Base-by-base conservation (phyloP, 2,888 invertebrate genomes). In the Drosophila paranaensis region DNA sequence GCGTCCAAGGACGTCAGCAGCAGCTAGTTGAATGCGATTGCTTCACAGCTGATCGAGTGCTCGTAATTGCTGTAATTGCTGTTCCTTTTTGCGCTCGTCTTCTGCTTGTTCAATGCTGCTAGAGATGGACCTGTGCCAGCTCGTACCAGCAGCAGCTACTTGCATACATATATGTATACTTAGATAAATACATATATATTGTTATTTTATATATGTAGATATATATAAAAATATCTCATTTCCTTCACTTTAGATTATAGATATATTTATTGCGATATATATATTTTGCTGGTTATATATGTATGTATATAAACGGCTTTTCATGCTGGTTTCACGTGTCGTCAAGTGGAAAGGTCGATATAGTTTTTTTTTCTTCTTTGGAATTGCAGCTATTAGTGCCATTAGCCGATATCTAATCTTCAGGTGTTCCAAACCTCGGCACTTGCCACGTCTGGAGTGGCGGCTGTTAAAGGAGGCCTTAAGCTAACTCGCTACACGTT, bases 41-140 rank as follows among this genome's bases (percentile, higher is more conserved):
- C 62, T 60, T 62, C 60, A 60, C 68, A 63, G 57, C 68, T 79
- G 74, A 74, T 74, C 79, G 48, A 57, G 20, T 39, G 56, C 57
- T 35, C 48, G 62, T 67, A 63, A 37, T 76, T 62, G 37, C 9
- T 46, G 62, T 74, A 62, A 37, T 70, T 63, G 37, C 9, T 53
- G 25, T 74, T 67, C 53, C 42, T 39, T 57, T 61, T 61, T 42
- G 56, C 39, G 60, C 14, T 45, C 37, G 39, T n/a, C 55, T 73
- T 51, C 43, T 30, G 42, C 42, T 33, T 8, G 30, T 13, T 20
- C n/a, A 50, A n/a, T 50, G 66, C 35, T 16, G 30, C 20, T 33
- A 33, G 27, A 51, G 45, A 45, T 57, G 35, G 8, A 14, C 20
- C 43, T 20, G 6, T 33, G 33, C 39, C n/a, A 35, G n/a, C 16